Conservation (phyloP, 2,797 vertebrate species). For the Ptychobarbus kaznakovi region DNA sequence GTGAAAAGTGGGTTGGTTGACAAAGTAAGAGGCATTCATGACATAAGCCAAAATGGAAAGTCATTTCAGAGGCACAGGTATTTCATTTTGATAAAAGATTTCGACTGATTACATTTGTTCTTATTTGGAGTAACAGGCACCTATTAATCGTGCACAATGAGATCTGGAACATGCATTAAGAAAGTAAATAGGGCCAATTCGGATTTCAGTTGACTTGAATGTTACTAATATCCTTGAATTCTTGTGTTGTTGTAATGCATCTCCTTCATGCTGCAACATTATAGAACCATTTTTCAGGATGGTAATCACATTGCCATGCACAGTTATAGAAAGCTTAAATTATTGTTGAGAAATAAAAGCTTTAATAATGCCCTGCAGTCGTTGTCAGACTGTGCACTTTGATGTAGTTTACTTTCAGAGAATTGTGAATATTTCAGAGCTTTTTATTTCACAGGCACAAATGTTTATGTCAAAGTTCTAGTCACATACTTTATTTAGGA, state of each 20-base stretch:
- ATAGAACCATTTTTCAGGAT: constrained; percentile 8
- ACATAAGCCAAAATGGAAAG: constrained; percentile 1
- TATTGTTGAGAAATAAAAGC: constrained; percentile 22
- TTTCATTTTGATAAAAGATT: not conserved
- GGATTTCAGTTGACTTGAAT: constrained; percentile 13
- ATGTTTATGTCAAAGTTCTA: constrained; percentile 21
- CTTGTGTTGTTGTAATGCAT: not conserved
- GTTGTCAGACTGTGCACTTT: constrained; percentile 25
- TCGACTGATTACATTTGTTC: not conserved
- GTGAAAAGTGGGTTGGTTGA: not conserved
- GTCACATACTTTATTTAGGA: constrained; percentile 2
- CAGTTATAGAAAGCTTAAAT: constrained; percentile 9
- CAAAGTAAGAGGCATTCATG: not conserved
- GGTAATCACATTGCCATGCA: constrained; percentile 12
- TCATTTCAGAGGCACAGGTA: not conserved
- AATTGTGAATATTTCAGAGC: constrained; percentile 36
- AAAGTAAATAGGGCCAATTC: constrained; percentile 4
- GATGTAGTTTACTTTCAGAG: constrained; percentile 20
- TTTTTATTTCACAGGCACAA: constrained; percentile 13
- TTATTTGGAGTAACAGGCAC: not conserved
- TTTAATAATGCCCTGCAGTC: constrained; percentile 16
- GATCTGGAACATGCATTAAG: constrained; percentile 5
- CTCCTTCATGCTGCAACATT: constrained; percentile 1
- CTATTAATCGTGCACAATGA: not conserved
- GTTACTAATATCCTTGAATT: constrained; percentile 23